phyloP scores from a whole-genome alignment of 64 coral and sea anemone species.

The Stylophora pistillata region DNA sequence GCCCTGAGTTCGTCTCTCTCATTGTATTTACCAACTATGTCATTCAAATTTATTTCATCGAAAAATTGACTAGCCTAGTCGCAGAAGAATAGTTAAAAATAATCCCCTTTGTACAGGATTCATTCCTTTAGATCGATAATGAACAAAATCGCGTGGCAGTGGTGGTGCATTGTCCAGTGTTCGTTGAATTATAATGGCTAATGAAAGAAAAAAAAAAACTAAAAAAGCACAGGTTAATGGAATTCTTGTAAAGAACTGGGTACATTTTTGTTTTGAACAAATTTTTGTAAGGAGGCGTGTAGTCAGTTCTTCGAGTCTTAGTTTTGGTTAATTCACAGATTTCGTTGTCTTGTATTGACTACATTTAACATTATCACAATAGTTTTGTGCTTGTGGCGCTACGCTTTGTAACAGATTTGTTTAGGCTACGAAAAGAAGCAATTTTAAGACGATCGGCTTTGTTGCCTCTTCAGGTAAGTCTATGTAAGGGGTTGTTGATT shows the following conservation, averaged over 20 bases:
- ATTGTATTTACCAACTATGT: constrained; percentile 50
- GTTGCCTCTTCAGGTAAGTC: background rate
- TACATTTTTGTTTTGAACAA: background rate
- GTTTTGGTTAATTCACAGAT: background rate
- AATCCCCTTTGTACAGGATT: background rate
- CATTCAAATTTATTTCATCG: constrained; percentile 30
- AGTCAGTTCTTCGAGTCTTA: background rate
- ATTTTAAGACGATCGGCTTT: background rate
- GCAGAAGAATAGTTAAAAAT: constrained; percentile 23
- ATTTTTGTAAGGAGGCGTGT: background rate
- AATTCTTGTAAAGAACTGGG: background rate
- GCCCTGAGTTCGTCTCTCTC: constrained; percentile 1
- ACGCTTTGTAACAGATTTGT: background rate
- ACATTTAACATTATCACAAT: background rate
- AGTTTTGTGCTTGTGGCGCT: background rate
- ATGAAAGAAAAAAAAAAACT: background rate
- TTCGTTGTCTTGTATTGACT: background rate
- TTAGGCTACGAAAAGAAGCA: background rate
- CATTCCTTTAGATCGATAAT: constrained; percentile 22
- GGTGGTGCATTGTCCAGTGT: constrained; percentile 26
- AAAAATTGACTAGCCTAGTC: constrained; percentile 3
- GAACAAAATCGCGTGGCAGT: constrained; percentile 26
- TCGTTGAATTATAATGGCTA: background rate
- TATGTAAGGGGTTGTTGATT: background rate
- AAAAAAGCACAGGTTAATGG: background rate